phyloP scores from a whole-genome alignment of 2,113 vertebrate genomes.

The Sander lucioperca region DNA sequence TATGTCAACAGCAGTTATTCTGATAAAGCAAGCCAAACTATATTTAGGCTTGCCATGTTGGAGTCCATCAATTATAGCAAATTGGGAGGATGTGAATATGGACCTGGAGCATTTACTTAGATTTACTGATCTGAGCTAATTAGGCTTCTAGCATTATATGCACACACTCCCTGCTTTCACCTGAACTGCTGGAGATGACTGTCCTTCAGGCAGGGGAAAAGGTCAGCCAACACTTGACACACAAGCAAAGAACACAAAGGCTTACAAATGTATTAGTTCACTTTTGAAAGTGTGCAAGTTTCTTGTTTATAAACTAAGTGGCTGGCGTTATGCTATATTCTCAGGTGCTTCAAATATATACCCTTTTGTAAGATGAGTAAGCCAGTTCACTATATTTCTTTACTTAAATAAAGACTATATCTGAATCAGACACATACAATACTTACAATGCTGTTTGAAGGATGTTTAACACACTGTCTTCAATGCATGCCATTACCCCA shows the following conservation, averaged over 20 bases:
- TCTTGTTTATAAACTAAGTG: not conserved
- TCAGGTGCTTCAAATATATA: not conserved
- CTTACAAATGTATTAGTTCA: not conserved
- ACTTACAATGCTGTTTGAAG: not conserved
- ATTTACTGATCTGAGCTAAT: constrained; percentile 31
- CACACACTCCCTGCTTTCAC: not conserved
- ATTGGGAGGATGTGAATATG: not conserved
- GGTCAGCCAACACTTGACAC: constrained; percentile 18
- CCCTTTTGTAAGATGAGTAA: not conserved
- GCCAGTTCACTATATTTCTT: not conserved
- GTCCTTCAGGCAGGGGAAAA: not conserved
- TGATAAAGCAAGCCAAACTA: constrained; percentile 52
- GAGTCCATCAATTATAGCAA: not conserved
- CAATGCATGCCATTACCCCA: not conserved
- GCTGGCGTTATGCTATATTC: not conserved
- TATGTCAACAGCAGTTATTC: constrained; percentile 60
- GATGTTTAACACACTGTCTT: not conserved
- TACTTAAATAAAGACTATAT: not conserved
- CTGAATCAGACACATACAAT: not conserved
- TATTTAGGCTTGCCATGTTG: constrained; percentile 42
- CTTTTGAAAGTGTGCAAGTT: not conserved
- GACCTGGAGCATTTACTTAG: not conserved
- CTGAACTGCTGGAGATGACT: constrained; percentile 4
- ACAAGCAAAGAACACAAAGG: not conserved
- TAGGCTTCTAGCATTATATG: constrained; percentile 9